phyloP scores from a whole-genome alignment of 2,888 invertebrate species.

The Toxonevra muliebris region DNA sequence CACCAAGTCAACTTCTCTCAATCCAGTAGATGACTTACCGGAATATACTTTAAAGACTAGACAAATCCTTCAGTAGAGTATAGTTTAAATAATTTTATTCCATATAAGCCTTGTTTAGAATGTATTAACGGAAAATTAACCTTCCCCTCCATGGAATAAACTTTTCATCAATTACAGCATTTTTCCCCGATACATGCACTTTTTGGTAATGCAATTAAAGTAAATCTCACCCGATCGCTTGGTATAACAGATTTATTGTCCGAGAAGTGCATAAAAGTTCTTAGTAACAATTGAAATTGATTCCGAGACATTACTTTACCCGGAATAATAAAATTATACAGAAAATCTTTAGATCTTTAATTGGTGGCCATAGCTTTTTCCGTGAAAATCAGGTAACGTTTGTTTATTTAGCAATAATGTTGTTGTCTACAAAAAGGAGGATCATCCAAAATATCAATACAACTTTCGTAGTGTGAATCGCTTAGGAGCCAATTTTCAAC shows the following conservation, averaged over 20 bases:
- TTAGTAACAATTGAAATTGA: slow-evolving; percentile 22
- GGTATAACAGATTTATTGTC: slow-evolving; percentile 6
- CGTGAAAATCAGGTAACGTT: slow-evolving; percentile 16
- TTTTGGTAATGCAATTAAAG: no score
- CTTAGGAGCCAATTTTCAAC: no score
- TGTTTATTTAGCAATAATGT: slow-evolving; percentile 27
- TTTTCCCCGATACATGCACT: no score
- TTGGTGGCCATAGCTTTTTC: slow-evolving; percentile 27
- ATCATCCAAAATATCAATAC: no score
- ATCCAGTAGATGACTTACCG: slow-evolving; percentile 29
- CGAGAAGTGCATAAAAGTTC: slow-evolving; percentile 23
- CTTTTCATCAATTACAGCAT: no score
- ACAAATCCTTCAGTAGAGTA: slow-evolving; percentile 31
- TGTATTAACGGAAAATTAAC: no score
- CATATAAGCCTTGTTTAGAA: no score
- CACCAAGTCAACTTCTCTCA: slow-evolving; percentile 31
- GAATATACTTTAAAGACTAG: slow-evolving; percentile 25
- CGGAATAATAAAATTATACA: slow-evolving; percentile 28
- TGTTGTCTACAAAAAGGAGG: slow-evolving; percentile 34
- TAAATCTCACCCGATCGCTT: no score
- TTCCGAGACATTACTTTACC: slow-evolving; percentile 16
- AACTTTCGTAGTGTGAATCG: no score
- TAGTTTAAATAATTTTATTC: slow-evolving; percentile 30
- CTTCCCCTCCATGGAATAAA: no score
- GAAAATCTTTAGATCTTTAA: slow-evolving; percentile 26